Evolutionary conservation across 35 echinoderm and acorn worm species (phyloP).

Genomic region (Diadema setosum): DNA sequence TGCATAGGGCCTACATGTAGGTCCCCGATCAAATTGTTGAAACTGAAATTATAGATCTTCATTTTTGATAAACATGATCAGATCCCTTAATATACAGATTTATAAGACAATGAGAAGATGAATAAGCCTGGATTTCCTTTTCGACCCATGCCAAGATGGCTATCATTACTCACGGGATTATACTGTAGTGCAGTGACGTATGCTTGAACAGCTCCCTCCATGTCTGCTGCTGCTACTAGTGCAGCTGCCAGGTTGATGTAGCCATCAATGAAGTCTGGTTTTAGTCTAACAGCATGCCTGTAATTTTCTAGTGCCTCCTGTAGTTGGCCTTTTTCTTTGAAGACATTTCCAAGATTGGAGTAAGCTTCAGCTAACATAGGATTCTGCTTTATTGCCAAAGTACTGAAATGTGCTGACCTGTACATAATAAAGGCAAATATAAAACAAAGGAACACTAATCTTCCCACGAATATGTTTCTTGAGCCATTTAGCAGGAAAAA

Average conservation of each 20-base stretch:
- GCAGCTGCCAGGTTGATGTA: constrained; percentile 99
- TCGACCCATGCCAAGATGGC: too few species aligned
- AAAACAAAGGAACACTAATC: background rate
- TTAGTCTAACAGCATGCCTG: constrained; percentile 93
- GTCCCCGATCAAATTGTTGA: too few species aligned
- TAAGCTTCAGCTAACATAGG: constrained; percentile 94
- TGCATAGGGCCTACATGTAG: too few species aligned
- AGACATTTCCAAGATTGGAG: constrained; percentile 96
- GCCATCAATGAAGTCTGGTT: constrained; percentile 98
- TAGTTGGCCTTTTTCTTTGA: constrained; percentile 95
- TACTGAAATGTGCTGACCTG: constrained; percentile 98
- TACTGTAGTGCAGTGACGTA: constrained; percentile 93
- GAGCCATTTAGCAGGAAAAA: too few species aligned
- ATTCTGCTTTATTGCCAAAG: constrained; percentile 97
- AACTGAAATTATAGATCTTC: too few species aligned
- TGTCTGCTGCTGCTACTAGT: constrained; percentile 94
- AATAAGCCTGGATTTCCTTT: too few species aligned
- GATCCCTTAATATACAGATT: too few species aligned
- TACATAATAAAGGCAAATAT: background rate
- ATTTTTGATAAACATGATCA: too few species aligned
- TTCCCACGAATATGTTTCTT: too few species aligned
- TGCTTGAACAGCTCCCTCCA: constrained; percentile 97
- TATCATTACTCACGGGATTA: constrained; percentile 89
- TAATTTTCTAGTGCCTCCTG: constrained; percentile 98
- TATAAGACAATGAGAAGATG: too few species aligned